These are phyloP conservation scores for Eonycteris spelaea DNA, from an alignment of 2,113 vertebrate genomes.

Conservation along the genomic window DNA sequence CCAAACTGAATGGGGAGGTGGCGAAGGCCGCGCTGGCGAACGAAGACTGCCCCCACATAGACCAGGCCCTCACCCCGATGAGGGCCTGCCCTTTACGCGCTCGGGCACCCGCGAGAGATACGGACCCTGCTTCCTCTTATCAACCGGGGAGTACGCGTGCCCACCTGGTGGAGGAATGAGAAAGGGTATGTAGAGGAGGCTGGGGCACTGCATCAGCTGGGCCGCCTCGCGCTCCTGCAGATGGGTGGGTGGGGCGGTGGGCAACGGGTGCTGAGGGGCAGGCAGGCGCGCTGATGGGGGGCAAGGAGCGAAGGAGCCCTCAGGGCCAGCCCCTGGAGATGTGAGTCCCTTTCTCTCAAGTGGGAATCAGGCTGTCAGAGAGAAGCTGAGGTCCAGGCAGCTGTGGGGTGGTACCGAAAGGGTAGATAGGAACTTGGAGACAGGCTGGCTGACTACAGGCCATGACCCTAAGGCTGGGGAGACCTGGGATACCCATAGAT, in stretches of 20 bases:
- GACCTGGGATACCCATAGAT: not conserved
- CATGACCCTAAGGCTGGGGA: not conserved
- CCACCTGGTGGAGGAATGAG: conserved; percentile 97
- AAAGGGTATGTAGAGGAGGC: conserved; percentile 97
- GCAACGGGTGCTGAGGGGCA: conserved; percentile 63
- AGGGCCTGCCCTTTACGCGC: conserved; percentile 96
- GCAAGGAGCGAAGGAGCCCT: not conserved
- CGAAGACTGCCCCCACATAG: conserved; percentile 99
- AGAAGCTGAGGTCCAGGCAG: not conserved
- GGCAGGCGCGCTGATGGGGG: conserved; percentile 53
- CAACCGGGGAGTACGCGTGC: conserved; percentile 96
- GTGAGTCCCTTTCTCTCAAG: not conserved
- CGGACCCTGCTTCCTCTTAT: conserved; percentile 98
- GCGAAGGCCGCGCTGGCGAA: conserved; percentile 98
- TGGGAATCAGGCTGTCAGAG: conserved; percentile 8
- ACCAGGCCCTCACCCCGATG: conserved; percentile 98
- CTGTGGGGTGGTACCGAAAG: not conserved
- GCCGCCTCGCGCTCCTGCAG: conserved; percentile 61
- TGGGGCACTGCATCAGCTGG: conserved; percentile 49
- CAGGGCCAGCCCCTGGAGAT: not conserved
- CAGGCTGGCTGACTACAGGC: not conserved
- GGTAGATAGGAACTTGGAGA: not conserved
- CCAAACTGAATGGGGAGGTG: conserved; percentile 98
- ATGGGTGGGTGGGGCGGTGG: conserved; percentile 54
- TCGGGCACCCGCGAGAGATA: conserved; percentile 94